Percentiles rank a stretch among this genome's conserved stretches.
Conservation (phyloP, 2,113 vertebrate genomes). For the Micronycteris hirsuta region DNA sequence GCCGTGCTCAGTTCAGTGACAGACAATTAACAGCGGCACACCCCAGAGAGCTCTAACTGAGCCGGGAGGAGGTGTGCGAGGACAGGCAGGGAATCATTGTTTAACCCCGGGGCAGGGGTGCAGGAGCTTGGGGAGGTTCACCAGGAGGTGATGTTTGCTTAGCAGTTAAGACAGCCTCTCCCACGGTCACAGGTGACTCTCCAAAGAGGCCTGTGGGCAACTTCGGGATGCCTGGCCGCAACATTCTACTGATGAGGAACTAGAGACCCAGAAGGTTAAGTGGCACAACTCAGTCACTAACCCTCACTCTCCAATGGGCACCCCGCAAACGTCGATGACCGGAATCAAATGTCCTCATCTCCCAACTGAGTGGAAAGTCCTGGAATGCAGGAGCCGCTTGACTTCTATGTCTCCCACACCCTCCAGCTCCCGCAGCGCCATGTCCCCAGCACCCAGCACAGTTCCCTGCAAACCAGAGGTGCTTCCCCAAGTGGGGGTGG, state of each 20-base stretch:
- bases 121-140: neutral
- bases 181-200: accelerated
- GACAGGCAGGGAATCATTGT: neutral
- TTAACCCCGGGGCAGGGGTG: no score
- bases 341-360: neutral
- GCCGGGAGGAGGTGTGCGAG: neutral
- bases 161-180: neutral
- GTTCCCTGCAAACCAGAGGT: neutral
- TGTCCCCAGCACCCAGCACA: neutral
- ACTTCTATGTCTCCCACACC: neutral
- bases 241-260: neutral
- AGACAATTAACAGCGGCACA: no score
- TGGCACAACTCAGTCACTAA: neutral
- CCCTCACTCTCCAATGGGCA: neutral
- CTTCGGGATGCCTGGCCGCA: no score
- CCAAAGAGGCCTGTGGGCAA: no score
- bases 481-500: neutral
- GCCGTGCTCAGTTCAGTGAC: no score
- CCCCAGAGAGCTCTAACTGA: neutral
- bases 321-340: neutral
- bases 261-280: neutral
- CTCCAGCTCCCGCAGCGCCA: neutral
- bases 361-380: neutral
- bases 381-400: neutral
- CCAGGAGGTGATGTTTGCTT: neutral